Evolutionary conservation across 2,797 vertebrate species (phyloP).

Genomic region (Heliangelus exortis): DNA sequence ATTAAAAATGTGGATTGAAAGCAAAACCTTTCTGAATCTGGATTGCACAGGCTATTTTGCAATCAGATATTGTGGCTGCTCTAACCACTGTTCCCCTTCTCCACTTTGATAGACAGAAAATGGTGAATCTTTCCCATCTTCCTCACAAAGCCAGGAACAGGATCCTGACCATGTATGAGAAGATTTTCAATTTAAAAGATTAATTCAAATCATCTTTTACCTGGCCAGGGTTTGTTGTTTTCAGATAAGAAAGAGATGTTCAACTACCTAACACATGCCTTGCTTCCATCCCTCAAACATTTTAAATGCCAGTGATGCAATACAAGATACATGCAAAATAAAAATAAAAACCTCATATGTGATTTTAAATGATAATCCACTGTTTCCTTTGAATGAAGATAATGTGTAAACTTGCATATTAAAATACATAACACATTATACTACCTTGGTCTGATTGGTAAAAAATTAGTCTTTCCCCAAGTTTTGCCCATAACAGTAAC

Average conservation of each 20-base stretch:
- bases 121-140: background rate
- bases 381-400: background rate
- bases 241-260: background rate
- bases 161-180: background rate
- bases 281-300: background rate
- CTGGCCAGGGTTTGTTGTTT: background rate
- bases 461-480: background rate
- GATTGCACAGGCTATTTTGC: background rate
- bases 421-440: background rate
- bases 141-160: background rate
- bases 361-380: background rate
- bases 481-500: background rate
- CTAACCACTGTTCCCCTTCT: background rate
- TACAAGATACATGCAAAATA: background rate
- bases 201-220: background rate
- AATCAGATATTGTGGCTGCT: background rate
- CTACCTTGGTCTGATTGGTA: background rate
- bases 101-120: background rate
- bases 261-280: background rate
- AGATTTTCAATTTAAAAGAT: background rate
- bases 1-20: background rate
- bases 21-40: background rate
- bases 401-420: background rate
- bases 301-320: background rate
- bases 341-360: background rate